Conservation (phyloP, 2,113 vertebrate species). For the Dascyllus trimaculatus region DNA sequence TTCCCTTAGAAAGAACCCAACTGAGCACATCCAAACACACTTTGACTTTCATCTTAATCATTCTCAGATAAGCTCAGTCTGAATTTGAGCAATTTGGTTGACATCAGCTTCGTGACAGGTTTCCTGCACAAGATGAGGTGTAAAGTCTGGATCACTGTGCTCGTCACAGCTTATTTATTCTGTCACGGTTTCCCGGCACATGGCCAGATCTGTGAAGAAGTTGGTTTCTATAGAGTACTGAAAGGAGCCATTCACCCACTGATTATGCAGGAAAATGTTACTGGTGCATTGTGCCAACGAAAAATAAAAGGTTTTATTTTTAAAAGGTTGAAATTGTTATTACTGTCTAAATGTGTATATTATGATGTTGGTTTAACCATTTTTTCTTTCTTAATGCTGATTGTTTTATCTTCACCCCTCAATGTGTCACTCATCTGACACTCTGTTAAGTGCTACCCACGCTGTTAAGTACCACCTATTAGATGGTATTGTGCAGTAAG, state of each 20-base stretch:
- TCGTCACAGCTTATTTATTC: constrained; percentile 39
- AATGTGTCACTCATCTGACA: constrained; percentile 25
- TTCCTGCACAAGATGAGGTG: neutral
- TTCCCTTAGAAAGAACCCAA: no score
- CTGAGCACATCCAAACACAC: constrained; percentile 22
- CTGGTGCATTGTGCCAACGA: constrained; percentile 37
- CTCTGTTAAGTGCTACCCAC: no score
- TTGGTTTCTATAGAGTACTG: constrained; percentile 8
- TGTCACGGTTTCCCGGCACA: constrained; percentile 7
- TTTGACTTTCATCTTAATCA: no score
- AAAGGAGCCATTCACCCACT: constrained; percentile 7
- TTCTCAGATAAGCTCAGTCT: neutral
- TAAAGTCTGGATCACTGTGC: neutral
- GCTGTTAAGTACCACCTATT: no score
- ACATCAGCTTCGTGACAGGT: constrained; percentile 2
- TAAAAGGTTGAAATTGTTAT: constrained; percentile 29
- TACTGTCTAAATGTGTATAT: neutral
- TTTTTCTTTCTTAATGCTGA: neutral
- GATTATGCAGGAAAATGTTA: constrained; percentile 29
- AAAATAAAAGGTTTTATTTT: constrained; percentile 71
- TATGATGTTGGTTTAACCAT: neutral
- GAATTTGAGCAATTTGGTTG: constrained; percentile 17
- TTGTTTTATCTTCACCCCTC: neutral
- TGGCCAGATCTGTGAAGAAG: neutral
- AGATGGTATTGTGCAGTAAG: no score